Conservation (phyloP, 2,113 vertebrate genomes). For the Alectura lathami region DNA sequence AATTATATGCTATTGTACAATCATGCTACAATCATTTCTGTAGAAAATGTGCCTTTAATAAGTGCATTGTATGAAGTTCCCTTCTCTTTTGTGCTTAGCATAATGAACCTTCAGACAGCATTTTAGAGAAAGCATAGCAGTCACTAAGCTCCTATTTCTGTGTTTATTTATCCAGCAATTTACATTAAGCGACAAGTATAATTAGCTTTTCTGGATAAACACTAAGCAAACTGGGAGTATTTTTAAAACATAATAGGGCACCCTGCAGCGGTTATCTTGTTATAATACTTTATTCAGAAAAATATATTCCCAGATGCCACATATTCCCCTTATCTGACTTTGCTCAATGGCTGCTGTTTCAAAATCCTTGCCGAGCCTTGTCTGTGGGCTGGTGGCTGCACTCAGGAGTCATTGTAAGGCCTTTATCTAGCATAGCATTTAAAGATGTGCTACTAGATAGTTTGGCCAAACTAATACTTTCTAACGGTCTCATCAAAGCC, state of each 20-base stretch:
- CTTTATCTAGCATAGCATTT: background rate
- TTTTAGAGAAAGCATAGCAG: slow-evolving; percentile 38
- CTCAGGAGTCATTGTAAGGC: background rate
- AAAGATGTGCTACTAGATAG: background rate
- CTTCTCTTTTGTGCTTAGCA: slow-evolving; percentile 48
- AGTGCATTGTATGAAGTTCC: slow-evolving; percentile 39
- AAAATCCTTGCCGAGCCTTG: background rate
- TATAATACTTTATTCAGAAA: slow-evolving; percentile 12
- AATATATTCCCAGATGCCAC: background rate
- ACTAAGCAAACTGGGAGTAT: slow-evolving; percentile 8
- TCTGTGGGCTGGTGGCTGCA: background rate
- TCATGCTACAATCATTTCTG: slow-evolving; percentile 30
- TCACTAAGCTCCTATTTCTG: slow-evolving; percentile 42
- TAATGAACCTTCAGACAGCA: slow-evolving; percentile 40
- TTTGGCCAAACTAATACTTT: background rate
- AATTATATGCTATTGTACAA: slow-evolving; percentile 43
- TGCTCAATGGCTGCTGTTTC: background rate
- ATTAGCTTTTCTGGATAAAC: slow-evolving; percentile 50
- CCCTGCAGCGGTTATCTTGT: background rate
- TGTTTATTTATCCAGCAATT: slow-evolving; percentile 61
- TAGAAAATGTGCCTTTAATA: slow-evolving; percentile 60
- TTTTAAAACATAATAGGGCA: slow-evolving; percentile 33
- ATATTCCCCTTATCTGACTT: background rate
- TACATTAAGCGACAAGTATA: background rate
- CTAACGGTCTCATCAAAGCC: background rate